These are phyloP conservation scores for Aphrocallistes beatrix DNA, from an alignment of 37 sponge, comb jelly and placozoan genomes.

Conservation along the genomic window DNA sequence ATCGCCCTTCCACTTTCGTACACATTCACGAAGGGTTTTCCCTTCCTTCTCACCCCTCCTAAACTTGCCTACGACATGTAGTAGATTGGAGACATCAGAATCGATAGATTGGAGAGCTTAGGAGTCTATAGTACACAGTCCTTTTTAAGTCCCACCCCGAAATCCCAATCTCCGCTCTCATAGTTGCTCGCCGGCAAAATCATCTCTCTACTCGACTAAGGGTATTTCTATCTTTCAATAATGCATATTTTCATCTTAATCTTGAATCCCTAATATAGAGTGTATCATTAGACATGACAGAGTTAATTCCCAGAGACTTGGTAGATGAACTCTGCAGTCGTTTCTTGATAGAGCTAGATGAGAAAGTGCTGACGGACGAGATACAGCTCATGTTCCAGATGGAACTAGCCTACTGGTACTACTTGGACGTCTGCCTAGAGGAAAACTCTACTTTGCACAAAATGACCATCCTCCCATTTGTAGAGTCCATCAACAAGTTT, in stretches of 20 bases:
- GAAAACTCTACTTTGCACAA: not conserved
- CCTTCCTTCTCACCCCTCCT: too few species aligned
- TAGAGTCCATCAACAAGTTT: not conserved
- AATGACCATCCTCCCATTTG: not conserved
- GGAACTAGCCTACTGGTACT: conserved; percentile 16
- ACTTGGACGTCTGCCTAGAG: not conserved
- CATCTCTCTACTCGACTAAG: too few species aligned
- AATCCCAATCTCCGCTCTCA: too few species aligned
- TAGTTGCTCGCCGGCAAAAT: too few species aligned
- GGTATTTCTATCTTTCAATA: not conserved
- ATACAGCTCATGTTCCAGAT: conserved; percentile 4
- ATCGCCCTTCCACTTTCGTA: too few species aligned
- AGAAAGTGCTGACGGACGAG: not conserved
- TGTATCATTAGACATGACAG: not conserved
- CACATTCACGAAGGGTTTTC: too few species aligned
- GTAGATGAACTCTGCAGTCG: not conserved
- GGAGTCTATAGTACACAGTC: too few species aligned
- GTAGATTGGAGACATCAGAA: too few species aligned
- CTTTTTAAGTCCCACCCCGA: too few species aligned
- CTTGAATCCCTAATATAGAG: not conserved
- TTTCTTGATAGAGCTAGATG: not conserved
- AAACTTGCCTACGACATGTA: too few species aligned
- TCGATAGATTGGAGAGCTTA: too few species aligned
- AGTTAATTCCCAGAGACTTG: not conserved
- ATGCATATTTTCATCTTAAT: not conserved